Conservation (phyloP, 2,113 vertebrate species). For the Vulpes vulpes region DNA sequence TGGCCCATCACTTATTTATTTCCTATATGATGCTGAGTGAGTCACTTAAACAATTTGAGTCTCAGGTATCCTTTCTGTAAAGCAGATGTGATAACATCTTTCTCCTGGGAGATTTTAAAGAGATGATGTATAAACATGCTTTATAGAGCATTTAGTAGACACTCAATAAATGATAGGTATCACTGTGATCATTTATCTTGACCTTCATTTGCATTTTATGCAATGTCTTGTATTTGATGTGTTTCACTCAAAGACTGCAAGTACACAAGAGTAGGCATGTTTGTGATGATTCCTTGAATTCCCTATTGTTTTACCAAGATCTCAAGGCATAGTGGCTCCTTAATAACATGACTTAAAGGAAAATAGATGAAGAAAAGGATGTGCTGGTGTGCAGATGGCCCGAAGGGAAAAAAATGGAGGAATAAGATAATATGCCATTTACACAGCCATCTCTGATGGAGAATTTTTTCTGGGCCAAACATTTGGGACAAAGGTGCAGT, state of each 20-base stretch:
- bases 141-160: background rate
- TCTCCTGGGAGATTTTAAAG: background rate
- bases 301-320: background rate
- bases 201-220: background rate
- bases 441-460: background rate
- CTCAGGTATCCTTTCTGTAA: background rate
- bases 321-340: background rate
- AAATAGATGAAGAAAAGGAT: background rate
- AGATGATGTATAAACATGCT: background rate
- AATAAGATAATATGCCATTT: background rate
- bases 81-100: background rate
- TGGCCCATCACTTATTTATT: background rate
- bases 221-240: background rate
- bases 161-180: background rate
- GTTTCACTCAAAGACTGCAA: background rate
- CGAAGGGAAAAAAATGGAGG: background rate
- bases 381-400: background rate
- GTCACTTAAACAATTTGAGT: background rate
- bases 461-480: background rate
- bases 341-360: background rate
- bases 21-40: background rate
- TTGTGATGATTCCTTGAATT: too few relatives aligned
- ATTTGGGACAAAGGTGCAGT: background rate
- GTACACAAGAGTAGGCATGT: background rate
- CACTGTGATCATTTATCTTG: background rate